These are phyloP conservation scores for Thysanoteuthis rhombus DNA, from an alignment of 2,888 invertebrate genomes.

Conservation along the genomic window DNA sequence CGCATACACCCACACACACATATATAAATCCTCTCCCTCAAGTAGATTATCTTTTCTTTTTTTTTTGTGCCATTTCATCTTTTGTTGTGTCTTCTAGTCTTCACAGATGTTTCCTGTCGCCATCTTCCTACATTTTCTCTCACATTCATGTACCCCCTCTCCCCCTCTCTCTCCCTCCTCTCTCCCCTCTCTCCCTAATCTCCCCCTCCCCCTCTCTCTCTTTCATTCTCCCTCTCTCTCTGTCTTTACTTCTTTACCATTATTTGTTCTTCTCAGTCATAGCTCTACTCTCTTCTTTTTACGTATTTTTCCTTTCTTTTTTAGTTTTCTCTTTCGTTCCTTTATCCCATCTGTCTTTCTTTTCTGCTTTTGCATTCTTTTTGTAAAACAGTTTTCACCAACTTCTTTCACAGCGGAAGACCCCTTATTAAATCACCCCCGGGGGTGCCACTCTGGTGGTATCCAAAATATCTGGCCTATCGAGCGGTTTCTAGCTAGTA, in stretches of 20 bases:
- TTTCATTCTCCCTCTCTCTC: not conserved
- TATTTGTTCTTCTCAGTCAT: too few relatives aligned
- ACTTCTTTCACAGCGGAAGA: too few relatives aligned
- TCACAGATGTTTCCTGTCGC: not conserved
- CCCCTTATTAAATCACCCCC: too few relatives aligned
- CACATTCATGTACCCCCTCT: not conserved
- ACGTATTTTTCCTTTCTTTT: too few relatives aligned
- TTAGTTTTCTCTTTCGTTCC: too few relatives aligned
- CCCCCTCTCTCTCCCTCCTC: too few relatives aligned
- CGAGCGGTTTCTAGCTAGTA: too few relatives aligned
- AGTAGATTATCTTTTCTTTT: not conserved
- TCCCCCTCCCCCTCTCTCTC: not conserved
- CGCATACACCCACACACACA: not conserved
- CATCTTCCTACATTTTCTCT: not conserved
- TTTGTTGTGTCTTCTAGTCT: not conserved
- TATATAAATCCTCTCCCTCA: not conserved
- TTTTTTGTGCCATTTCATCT: not conserved
- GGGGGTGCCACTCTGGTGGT: too few relatives aligned
- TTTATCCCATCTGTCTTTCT: not conserved
- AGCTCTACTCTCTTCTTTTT: not conserved
- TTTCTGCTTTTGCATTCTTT: not conserved
- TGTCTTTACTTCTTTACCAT: too few relatives aligned
- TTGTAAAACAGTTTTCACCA: too few relatives aligned
- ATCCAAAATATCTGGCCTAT: too few relatives aligned
- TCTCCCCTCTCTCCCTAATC: too few relatives aligned